Percentiles rank a stretch among this genome's conserved stretches.
Evolutionary conservation across 30 jellyfish, hydroid and myxozoan species (phyloP).

Genomic region (Phacellophora camtschatica): DNA sequence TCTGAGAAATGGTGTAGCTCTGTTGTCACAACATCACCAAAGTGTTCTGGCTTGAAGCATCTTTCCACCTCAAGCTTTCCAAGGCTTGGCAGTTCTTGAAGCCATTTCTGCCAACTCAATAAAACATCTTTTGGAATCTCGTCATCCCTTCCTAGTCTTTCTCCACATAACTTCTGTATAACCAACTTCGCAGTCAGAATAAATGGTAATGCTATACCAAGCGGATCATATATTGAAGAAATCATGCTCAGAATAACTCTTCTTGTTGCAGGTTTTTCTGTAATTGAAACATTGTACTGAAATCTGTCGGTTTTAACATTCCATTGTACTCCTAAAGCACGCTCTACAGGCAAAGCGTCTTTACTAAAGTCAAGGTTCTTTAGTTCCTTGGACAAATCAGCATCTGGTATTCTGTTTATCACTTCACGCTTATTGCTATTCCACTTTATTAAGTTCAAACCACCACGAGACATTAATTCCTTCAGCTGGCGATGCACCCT

Average conservation of each 20-base stretch:
- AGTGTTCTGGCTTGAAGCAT: background rate
- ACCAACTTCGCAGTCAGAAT: constrained; percentile 1
- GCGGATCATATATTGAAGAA: constrained; percentile 34
- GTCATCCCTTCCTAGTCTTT: constrained; percentile 26
- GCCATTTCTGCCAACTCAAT: constrained; percentile 8
- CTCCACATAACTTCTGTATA: background rate
- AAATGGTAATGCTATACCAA: constrained; percentile 40
- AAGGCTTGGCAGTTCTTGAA: background rate
- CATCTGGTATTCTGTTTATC: constrained; percentile 27
- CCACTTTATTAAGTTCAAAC: constrained; percentile 58
- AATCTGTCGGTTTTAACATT: constrained; percentile 1
- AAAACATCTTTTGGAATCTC: background rate
- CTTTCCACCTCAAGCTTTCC: background rate
- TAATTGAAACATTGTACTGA: background rate
- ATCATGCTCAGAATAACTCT: constrained; percentile 20
- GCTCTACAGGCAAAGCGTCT: constrained; percentile 34
- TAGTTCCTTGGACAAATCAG: constrained; percentile 20
- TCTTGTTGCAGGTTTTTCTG: constrained; percentile 29
- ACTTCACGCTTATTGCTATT: constrained; percentile 30
- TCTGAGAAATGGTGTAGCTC: constrained; percentile 45
- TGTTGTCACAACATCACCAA: background rate
- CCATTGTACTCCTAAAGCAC: constrained; percentile 53
- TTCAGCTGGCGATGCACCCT: background rate
- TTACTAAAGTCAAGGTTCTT: constrained; percentile 1
- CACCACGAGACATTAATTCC: constrained; percentile 46